Evolutionary conservation across 2,113 vertebrate species (phyloP).

Genomic region (Nesogale talazaci): DNA sequence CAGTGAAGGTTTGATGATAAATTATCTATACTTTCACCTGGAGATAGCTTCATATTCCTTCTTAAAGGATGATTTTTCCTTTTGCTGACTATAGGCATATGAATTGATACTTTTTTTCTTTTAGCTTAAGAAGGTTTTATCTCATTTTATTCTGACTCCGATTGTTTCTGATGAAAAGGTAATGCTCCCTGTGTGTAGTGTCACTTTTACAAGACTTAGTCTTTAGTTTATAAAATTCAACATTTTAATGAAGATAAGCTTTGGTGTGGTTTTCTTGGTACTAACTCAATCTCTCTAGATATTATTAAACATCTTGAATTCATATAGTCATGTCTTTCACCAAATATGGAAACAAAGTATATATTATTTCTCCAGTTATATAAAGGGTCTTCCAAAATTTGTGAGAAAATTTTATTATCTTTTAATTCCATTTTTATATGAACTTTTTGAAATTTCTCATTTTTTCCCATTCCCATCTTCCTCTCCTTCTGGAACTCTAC

Average conservation of each 20-base stretch:
- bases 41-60: background rate
- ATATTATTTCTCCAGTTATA: background rate
- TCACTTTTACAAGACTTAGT: background rate
- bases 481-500: background rate
- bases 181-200: background rate
- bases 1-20: background rate
- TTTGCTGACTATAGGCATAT: background rate
- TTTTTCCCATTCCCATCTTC: background rate
- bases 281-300: background rate
- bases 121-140: background rate
- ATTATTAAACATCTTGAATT: background rate
- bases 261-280: background rate
- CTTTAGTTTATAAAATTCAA: conserved; percentile 24
- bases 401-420: background rate
- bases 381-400: background rate
- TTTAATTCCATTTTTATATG: too few species aligned
- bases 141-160: background rate
- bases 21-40: background rate
- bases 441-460: too few species aligned
- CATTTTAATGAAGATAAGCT: background rate
- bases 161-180: background rate
- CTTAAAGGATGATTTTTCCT: background rate
- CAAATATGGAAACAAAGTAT: background rate
- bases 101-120: background rate
- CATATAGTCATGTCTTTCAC: background rate